phyloP scores from a whole-genome alignment of 2,888 invertebrate genomes.

The Chironomus tentans region DNA sequence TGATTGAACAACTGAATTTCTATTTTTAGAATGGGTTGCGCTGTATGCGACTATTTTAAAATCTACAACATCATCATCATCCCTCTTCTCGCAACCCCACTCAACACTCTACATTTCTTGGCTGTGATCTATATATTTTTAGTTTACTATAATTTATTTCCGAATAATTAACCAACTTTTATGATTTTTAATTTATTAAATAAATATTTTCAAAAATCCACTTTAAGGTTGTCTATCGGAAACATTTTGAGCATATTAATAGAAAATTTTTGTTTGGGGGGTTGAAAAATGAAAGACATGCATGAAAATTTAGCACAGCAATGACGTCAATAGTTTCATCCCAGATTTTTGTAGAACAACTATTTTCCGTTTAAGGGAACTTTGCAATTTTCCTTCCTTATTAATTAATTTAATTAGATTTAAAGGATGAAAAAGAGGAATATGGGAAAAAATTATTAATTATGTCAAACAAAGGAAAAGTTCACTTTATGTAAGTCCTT shows the following conservation, averaged over 20 bases:
- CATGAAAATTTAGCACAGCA: conserved; percentile 14
- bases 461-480: neutral
- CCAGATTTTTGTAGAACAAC: neutral
- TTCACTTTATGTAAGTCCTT: neutral
- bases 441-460: neutral
- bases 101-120: too few species aligned
- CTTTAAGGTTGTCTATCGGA: too few species aligned
- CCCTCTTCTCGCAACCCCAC: neutral
- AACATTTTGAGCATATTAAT: too few species aligned
- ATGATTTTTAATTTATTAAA: too few species aligned
- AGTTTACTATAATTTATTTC: too few species aligned
- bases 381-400: neutral
- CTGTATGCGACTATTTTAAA: neutral
- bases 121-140: too few species aligned
- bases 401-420: neutral
- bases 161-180: too few species aligned
- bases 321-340: conserved; percentile 19
- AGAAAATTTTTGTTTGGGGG: too few species aligned
- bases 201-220: too few species aligned
- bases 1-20: conserved; percentile 17
- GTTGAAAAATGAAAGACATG: too few species aligned
- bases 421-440: neutral
- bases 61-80: neutral
- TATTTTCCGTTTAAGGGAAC: neutral
- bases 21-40: conserved; percentile 17